Evolutionary conservation across 2,888 invertebrate species (phyloP), one percentile per base, ranked within the genome.

Genomic region (Dinocampus coccinellae): DNA sequence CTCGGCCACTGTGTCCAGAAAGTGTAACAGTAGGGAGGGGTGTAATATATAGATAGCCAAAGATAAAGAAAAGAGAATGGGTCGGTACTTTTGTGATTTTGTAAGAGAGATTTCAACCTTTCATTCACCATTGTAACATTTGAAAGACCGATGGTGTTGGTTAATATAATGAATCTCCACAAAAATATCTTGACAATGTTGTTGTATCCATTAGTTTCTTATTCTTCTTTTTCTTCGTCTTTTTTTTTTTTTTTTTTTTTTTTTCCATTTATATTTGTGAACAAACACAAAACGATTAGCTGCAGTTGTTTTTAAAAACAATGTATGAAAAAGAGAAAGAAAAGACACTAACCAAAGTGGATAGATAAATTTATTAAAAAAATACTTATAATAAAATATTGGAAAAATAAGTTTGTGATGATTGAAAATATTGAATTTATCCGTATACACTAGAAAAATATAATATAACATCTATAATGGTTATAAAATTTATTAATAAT

Each of bases 111-210:
- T 57, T 52, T 34, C 69, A 72, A 33, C 73, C 47, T 70, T 73
- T 62, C 71, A 73, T 65, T 58, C 72, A 63, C 47, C 76, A 76
- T 77, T 77, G 79, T 75, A 75, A 75, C 76, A 77, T 78, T 69
- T 73, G 62, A 70, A 80, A 84, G 83, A 84, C 78, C 78, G 80
- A 84, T 83, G 83, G 78, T 77, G 72, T 69, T 74, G 69, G 60
- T 74, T 80, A 78, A 83, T 81, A 80, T 81, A 83, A 84, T 81
- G 81, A 82, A 83, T 81, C 75, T 74, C 68, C 74, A 66, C 67
- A 73, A 74, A 57, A 66, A 76, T 75, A 73, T 69, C 73, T 71
- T 20, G 68, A 55, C 62, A 74, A 71, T 72, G 60, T 77, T 76
- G 69, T 73, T 74, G 74, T 75, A 78, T 74, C 77, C 76, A 77